Evolutionary conservation across 53 echinoderm and acorn worm genomes (phyloP), one percentile per base, ranked within the genome.

Genomic region (Holothuria scabra): DNA sequence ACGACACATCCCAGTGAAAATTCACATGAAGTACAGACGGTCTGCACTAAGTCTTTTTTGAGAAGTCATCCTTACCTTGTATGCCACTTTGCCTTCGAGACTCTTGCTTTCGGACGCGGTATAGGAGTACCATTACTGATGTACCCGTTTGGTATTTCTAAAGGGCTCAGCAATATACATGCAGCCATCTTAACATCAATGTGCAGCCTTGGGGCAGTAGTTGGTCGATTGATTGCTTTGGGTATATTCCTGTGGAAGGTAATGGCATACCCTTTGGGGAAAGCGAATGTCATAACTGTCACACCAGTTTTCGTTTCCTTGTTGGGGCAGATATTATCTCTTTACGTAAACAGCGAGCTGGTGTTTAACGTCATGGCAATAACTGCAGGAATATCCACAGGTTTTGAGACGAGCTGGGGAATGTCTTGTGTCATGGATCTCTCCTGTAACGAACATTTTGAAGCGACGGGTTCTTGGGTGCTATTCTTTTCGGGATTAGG

Each of bases 371-470:
- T 34, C 12, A n/a, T n/a, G 52, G 76, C 56, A 12, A 16, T 52
- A 11, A 22, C 52, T 28, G 52, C 56, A 2, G 76, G 76, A 11
- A 29, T 76, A 19, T n/a, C 55, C 14, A 76, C 55, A 0, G 76
- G 76, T 12, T 41, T 26, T 28, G 28, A 24, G 56, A 23, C 18
- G 28, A 76, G 19, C 41, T 76, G 76, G 76, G 55, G 55, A 25
- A 49, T 55, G 20, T 76, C 76, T 8, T 24, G 28, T 1, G 28
- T 56, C 56, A 76, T 23, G 55, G 76, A 76, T 8, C 21, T 76
- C 76, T 76, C 76, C 4, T 76, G 76, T 28, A 28, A 56, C 28
- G 28, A 22, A 16, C 76, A 76, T 26, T 76, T 76, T 29, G 29
- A 28, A 14, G 52, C 26, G 18, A 30, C 76, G 13, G 76, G 24